Evolutionary conservation across 2,113 vertebrate genomes (phyloP).

Genomic region (Cephalopholis sonnerati): DNA sequence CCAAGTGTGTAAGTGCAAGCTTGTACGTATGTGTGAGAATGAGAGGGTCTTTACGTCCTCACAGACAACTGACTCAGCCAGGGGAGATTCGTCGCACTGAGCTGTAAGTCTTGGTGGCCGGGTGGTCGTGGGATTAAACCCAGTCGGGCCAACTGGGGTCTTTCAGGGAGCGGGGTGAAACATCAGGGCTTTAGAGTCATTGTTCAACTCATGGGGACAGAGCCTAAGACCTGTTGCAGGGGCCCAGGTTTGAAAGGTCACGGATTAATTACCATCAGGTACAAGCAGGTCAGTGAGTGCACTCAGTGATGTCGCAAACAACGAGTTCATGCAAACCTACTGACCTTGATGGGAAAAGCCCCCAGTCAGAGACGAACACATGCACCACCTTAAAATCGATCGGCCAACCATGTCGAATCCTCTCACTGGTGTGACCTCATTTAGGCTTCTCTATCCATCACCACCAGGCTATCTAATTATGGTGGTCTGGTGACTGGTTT

Average conservation of each 20-base stretch:
- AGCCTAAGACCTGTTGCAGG: conserved; percentile 33
- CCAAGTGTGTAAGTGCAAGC: conserved; percentile 8
- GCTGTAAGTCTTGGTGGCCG: conserved; percentile 46
- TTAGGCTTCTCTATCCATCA: conserved; percentile 25
- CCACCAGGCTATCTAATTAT: conserved; percentile 39
- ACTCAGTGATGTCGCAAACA: conserved; percentile 31
- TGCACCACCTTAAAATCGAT: conserved; percentile 41
- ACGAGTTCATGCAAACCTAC: conserved; percentile 42
- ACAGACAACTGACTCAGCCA: conserved; percentile 37
- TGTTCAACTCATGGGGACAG: conserved; percentile 18
- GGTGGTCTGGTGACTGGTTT: conserved; percentile 53
- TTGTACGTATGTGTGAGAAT: conserved; percentile 10
- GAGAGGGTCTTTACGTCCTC: conserved; percentile 33
- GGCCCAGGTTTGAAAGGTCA: conserved; percentile 61
- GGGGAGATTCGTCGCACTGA: conserved; percentile 32
- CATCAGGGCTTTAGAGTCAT: conserved; percentile 31
- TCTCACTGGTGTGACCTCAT: conserved; percentile 39
- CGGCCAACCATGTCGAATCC: conserved; percentile 54
- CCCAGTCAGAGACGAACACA: conserved; percentile 31
- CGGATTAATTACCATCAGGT: conserved; percentile 58
- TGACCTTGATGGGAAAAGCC: conserved; percentile 53
- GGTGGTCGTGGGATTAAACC: conserved; percentile 63
- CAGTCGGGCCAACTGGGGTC: conserved; percentile 2
- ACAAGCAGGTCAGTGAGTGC: conserved; percentile 49
- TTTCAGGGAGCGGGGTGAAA: conserved; percentile 42